Evolutionary conservation across 2,888 invertebrate genomes (phyloP).

Genomic region (Nomada flava): DNA sequence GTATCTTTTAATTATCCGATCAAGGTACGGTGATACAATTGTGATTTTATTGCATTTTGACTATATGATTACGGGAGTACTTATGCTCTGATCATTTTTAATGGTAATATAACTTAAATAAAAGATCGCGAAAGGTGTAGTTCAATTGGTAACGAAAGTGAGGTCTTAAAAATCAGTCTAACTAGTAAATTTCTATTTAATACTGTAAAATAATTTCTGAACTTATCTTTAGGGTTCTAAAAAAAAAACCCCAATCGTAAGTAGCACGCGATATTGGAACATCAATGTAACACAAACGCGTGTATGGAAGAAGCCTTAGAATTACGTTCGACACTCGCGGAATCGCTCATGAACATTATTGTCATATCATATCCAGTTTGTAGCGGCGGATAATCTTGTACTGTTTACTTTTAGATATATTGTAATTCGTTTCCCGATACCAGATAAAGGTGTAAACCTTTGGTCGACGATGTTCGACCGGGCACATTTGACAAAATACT

Average conservation of each 20-base stretch:
- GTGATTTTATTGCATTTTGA: slow-evolving; percentile 8
- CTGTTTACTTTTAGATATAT: slow-evolving; percentile 4
- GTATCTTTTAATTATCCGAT: not conserved
- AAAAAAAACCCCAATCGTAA: not conserved
- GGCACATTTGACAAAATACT: not conserved
- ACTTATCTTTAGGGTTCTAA: not conserved
- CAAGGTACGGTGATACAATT: not conserved
- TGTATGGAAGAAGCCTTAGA: slow-evolving; percentile 27
- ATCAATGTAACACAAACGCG: slow-evolving; percentile 10
- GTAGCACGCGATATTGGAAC: slow-evolving; percentile 10
- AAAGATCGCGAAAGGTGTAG: slow-evolving; percentile 21
- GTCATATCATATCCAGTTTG: slow-evolving; percentile 23
- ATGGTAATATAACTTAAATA: not conserved
- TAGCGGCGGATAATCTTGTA: slow-evolving; percentile 22
- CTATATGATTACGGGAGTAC: slow-evolving; percentile 17
- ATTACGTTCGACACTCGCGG: slow-evolving; percentile 21
- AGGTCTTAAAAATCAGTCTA: not conserved
- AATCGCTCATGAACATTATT: slow-evolving; percentile 22
- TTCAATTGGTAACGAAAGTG: slow-evolving; percentile 28
- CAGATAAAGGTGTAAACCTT: not conserved
- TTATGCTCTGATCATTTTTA: not conserved
- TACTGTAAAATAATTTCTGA: not conserved
- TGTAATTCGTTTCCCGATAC: slow-evolving; percentile 18
- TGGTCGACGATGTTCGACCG: not conserved
- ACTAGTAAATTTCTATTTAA: slow-evolving; percentile 20